Base-by-base conservation (phyloP, 1,140 invertebrate genomes). In the Drosophila obscura region DNA sequence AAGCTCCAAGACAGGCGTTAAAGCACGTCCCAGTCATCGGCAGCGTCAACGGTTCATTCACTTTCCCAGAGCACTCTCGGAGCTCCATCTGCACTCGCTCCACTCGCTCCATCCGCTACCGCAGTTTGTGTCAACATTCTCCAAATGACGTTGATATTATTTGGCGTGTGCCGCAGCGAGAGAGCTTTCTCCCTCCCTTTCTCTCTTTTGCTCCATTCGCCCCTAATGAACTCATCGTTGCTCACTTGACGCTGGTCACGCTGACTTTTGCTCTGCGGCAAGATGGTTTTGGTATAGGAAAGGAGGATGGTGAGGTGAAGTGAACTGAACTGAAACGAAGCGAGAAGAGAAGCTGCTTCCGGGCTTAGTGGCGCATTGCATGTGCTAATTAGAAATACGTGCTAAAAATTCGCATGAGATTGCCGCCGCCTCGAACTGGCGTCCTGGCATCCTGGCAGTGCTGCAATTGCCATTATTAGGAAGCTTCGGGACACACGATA, bases 371-470 rank as follows among this genome's bases (percentile, higher is more conserved):
- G 69, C 52, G 69, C 69, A 77, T 76, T 73, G 59, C 65, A 65
- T 73, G 78, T 81, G 80, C 80, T 83, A 83, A 83, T 83, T 83
- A 83, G 74, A 80, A 77, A 77, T 77, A 83, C 80, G 80, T 83
- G 80, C 76, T 73, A 74, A 73, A 80, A 82, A 80, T 77, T 61
- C 64, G 58, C 55, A 64, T 61, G 66, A 59, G 56, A 59, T 31
- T 62, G 64, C 46, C 51, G 64, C 46, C 46, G n/a, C 55, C 43
- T 24, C 11, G n/a, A 15, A 19, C 55, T 57, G 24, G 15, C 51
- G n/a, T 24, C 28, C 55, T 57, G 24, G 15, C 51, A 4, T n/a
- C 35, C 9, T 26, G 41, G 28, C 28, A 7, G 5, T 39, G 35
- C 35, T 46, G 65, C 65, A 55, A 59, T 51, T 56, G 64, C 46